Conservation (phyloP, 2,888 invertebrate species). For the Dolichomitus sp. region DNA sequence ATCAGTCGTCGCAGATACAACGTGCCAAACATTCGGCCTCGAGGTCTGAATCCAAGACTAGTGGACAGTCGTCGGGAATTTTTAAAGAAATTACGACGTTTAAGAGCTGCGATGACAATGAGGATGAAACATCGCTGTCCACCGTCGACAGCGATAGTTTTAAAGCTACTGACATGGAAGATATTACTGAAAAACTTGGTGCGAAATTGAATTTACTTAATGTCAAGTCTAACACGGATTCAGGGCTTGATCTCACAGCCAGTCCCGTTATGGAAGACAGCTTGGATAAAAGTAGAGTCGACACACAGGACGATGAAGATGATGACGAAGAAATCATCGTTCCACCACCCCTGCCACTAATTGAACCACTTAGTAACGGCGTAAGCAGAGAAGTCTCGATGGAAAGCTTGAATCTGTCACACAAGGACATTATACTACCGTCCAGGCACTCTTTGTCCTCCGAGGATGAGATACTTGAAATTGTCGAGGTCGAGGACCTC, state of each 20-base stretch:
- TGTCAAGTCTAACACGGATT: constrained; percentile 83
- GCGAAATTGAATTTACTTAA: constrained; percentile 83
- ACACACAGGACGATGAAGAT: constrained; percentile 84
- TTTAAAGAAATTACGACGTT: constrained; percentile 89
- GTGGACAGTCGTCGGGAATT: constrained; percentile 85
- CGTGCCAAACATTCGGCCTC: constrained; percentile 89
- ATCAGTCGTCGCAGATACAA: constrained; percentile 94
- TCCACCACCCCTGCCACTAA: constrained; percentile 93
- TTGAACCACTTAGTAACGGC: constrained; percentile 90
- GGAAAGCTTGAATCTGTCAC: constrained; percentile 93
- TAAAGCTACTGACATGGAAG: constrained; percentile 82
- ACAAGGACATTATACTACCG: constrained; percentile 90
- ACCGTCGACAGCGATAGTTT: constrained; percentile 82
- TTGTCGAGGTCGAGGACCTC: constrained; percentile 93
- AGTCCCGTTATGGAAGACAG: constrained; percentile 82
- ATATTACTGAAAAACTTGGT: constrained; percentile 83
- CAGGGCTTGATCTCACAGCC: constrained; percentile 81
- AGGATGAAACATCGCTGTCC: constrained; percentile 86
- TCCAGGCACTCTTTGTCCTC: constrained; percentile 88
- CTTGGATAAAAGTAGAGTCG: constrained; percentile 78
- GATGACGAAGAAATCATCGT: constrained; percentile 93
- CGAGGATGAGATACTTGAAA: constrained; percentile 93
- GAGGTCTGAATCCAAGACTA: constrained; percentile 85
- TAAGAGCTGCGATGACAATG: constrained; percentile 88
- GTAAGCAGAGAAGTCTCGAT: constrained; percentile 93